Conservation (phyloP, 1,140 invertebrate species). For the Protaetia brevitarsis region DNA sequence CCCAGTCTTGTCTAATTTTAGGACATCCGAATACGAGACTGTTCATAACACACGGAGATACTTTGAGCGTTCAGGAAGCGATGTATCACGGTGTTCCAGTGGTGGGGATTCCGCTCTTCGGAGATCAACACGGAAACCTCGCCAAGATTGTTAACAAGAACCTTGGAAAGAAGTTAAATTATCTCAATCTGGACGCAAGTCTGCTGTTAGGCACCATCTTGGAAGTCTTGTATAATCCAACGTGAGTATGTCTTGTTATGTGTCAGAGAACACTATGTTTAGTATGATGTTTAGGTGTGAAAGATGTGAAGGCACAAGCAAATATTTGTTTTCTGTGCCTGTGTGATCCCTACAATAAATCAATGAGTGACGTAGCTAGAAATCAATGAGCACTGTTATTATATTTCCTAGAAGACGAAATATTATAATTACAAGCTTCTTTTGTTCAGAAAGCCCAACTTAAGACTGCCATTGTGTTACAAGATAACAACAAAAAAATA, state of each 20-base stretch:
- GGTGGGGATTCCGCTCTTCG: slow-evolving; percentile 60
- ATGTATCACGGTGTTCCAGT: slow-evolving; percentile 62
- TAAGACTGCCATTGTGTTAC: no score
- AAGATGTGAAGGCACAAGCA: no score
- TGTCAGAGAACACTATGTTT: slow-evolving; percentile 37
- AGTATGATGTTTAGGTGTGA: not conserved
- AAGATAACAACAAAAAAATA: no score
- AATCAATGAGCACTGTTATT: no score
- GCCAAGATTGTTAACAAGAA: slow-evolving; percentile 28
- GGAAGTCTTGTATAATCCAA: slow-evolving; percentile 24
- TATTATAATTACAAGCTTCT: no score
- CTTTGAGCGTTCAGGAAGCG: slow-evolving; percentile 59
- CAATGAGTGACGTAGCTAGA: no score
- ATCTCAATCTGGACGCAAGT: slow-evolving; percentile 26
- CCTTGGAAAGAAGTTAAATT: slow-evolving; percentile 34
- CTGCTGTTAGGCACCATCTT: slow-evolving; percentile 32
- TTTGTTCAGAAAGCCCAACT: no score
- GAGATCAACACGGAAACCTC: slow-evolving; percentile 52
- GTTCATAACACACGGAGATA: slow-evolving; percentile 55
- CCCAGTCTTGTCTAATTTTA: slow-evolving; percentile 11
- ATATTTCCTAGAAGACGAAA: no score
- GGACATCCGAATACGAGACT: slow-evolving; percentile 47
- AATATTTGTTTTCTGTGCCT: no score
- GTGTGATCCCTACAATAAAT: no score
- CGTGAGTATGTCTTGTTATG: slow-evolving; percentile 14